Evolutionary conservation across 2,797 vertebrate species (phyloP), one percentile per base, ranked within the genome.

Genomic region (Mormyrops attenuatus): DNA sequence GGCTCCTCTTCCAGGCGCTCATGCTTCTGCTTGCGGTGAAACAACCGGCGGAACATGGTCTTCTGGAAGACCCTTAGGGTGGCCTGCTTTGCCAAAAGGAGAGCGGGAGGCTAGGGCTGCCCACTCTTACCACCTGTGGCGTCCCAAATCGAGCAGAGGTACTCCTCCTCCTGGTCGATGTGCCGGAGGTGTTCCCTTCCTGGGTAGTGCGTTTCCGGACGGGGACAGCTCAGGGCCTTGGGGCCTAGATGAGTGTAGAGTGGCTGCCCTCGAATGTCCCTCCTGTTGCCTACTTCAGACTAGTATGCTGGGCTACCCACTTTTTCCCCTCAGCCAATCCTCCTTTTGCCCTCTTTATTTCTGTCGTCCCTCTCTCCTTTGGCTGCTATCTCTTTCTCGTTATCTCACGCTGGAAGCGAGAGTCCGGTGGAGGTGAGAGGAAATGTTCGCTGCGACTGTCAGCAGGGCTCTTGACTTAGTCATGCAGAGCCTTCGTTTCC

Each of bases 1-100:
- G 96, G 93, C 88, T 97, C 96, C 17, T 94, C 95, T 38, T 97
- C 91, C 89, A 96, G 95, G 34, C 95, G 93, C 92, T 96, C 91
- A 41, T 96, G 95, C 91, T 95, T 95, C 41, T 93, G 95, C 90
- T 93, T 96, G 82, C 92, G 93, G 88, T 92, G 92, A 91, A 96
- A 95, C 91, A 96, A 91, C 49, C 93, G 89, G 89, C 94, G 93
- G 69, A 96, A 91, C 96, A 96, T 96, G 91, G 90, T 91, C 90
- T 49, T 85, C 0, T 41, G 38, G 66, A 30, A n/a, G 49, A 86
- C 17, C 41, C 38, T 82, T 82, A 82, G 41, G 1, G 47, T 3
- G 49, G 66, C 50, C 50, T 8, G 89, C 47, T 89, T 84, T 82
- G 34, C 7, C 7, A 1, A 73, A 50, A 87, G 41, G 55, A 60